Evolutionary conservation across 2,888 invertebrate genomes (phyloP), one percentile per base, ranked within the genome.

Genomic region (Cryptocephalus moraei): DNA sequence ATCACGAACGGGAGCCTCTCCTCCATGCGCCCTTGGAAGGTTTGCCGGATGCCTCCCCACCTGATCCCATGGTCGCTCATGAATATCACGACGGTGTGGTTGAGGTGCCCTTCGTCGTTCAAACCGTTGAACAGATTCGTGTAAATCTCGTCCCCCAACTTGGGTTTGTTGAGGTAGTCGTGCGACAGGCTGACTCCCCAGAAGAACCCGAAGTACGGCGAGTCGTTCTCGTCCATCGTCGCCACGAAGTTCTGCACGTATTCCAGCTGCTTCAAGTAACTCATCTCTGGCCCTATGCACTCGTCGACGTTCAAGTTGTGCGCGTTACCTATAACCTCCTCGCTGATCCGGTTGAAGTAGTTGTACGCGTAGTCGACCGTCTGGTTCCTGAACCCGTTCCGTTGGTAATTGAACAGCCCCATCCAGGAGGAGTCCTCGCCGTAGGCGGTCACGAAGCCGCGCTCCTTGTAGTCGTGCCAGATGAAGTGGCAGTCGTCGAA

Each of bases 11-110:
- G 94, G 47, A 92, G 75, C 41, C 92, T 79, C 65, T 91, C 93
- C 68, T 95, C 94, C 63, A 93, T 75, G 63, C 83, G 76, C 1
- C 90, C 90, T 69, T 92, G 89, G 67, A 86, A 88, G 0, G 92
- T 92, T 56, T 77, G 75, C 9, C 91, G 76, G 56, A 91, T 90
- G 8, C 76, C 76, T 2, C 92, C 93, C 83, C 87, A 92, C 50
- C 93, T 74, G 49, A 91, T 81, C 0, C 94, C 94, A 62, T 94
- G 94, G 64, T 94, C 94, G 66, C 92, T 92, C 73, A 92, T 74
- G 39, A 77, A 63, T 44, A 91, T 73, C 10, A 86, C 59, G 39
- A 81, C 75, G 0, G 89, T 88, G 31, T 80, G 75, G 44, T 86
- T 77, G 45, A 89, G 70, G 45, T 78, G 70, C 1, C 75, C 73